Conservation (phyloP, 2,888 invertebrate genomes). For the Patella pellucida region DNA sequence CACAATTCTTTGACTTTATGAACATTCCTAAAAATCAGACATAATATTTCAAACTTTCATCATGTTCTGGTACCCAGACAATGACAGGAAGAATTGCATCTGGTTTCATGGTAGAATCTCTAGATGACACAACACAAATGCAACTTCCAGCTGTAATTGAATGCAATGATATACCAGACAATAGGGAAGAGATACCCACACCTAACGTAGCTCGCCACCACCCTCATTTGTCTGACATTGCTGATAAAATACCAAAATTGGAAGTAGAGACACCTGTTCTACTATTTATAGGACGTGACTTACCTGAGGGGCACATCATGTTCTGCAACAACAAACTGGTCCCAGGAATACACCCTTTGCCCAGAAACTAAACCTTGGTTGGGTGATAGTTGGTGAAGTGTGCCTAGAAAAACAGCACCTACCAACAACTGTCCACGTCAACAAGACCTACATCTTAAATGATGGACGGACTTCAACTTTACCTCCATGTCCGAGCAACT, state of each 20-base stretch:
- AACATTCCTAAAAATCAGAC: not conserved
- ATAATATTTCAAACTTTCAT: not conserved
- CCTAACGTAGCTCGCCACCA: not conserved
- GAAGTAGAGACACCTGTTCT: slow-evolving; percentile 12
- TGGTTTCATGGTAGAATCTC: not conserved
- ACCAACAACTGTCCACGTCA: slow-evolving; percentile 20
- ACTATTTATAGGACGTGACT: slow-evolving; percentile 32
- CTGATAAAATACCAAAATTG: not conserved
- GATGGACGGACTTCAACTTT: slow-evolving; percentile 16
- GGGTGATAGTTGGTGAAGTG: slow-evolving; percentile 36
- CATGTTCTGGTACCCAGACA: slow-evolving; percentile 1
- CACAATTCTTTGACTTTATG: not conserved
- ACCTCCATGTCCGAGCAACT: slow-evolving; percentile 18
- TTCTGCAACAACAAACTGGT: slow-evolving; percentile 31
- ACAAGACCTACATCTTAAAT: slow-evolving; percentile 12
- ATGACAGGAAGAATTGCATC: not conserved
- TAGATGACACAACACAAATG: not conserved
- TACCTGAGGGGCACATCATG: slow-evolving; percentile 36
- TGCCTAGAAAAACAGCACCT: slow-evolving; percentile 34
- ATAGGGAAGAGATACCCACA: not conserved
- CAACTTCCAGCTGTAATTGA: not conserved
- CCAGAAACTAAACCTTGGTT: slow-evolving; percentile 27
- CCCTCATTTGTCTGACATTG: not conserved
- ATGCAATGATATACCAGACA: not conserved
- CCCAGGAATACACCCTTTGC: slow-evolving; percentile 28